Evolutionary conservation across 2,888 invertebrate genomes (phyloP), one percentile per base, ranked within the genome.

Genomic region (Hofmannophila pseudospretella): DNA sequence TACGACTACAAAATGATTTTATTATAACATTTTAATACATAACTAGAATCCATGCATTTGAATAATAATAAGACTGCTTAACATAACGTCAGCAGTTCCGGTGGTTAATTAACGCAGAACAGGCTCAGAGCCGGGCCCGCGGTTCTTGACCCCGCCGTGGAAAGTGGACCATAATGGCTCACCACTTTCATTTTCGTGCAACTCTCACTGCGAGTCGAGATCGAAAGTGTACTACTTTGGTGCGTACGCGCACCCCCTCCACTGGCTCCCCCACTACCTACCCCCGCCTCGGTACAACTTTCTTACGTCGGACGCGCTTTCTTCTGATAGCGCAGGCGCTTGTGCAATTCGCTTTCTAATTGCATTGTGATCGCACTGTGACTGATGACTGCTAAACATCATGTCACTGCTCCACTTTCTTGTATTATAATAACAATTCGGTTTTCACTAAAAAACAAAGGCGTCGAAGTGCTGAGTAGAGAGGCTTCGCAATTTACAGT

Each of bases 171-270:
- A 81, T 80, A 77, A 82, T 84, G 76, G 79, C 87, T 79, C 58
- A 88, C 78, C 74, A 89, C 88, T 86, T 89, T 89, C 89, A 85
- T 89, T 88, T 89, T 89, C 88, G 80, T 84, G 84, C 87, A 88
- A 88, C 88, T 88, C 85, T 85, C 81, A 82, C 82, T 69, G 76
- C 75, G 69, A 70, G 75, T 75, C 53, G 78, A 84, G 79, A 87
- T 81, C 75, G 86, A 85, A 82, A 84, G 85, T 86, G 85, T 84
- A 78, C 82, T 69, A 86, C 86, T 81, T 84, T 68, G 54, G 69
- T 65, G 85, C 82, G 85, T 76, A 72, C 67, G 82, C 81, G 79
- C 84, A 77, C 48, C 51, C 58, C 59, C 56, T 41, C 33, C 27
- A 13, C 22, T 14, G 4, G 19, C n/a, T 58, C 64, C 60, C n/a